Conservation (phyloP, 2,888 invertebrate species). For the Andrena flavipes region DNA sequence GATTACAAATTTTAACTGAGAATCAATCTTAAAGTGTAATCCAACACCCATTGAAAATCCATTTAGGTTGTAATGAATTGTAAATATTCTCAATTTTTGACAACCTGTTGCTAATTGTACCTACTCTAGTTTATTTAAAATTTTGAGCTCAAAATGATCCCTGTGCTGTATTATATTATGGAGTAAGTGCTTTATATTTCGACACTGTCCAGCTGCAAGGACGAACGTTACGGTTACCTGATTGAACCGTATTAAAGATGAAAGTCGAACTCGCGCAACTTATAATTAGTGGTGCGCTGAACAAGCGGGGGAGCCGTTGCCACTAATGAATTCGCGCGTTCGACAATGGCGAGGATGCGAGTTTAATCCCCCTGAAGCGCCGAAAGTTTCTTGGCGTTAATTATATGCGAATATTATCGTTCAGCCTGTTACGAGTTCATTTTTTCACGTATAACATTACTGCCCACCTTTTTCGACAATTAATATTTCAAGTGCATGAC, state of each 20-base stretch:
- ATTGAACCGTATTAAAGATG: slow-evolving; percentile 18
- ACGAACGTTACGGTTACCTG: not conserved
- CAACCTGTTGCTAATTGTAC: too few relatives aligned
- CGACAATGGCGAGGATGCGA: not conserved
- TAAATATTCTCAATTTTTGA: too few relatives aligned
- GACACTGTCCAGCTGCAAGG: not conserved
- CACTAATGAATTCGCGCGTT: slow-evolving; percentile 21
- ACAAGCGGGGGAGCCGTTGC: not conserved
- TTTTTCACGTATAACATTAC: not conserved
- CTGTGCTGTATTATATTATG: not conserved
- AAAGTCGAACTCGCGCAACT: not conserved
- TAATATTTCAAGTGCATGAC: not conserved
- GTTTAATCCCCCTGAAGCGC: not conserved
- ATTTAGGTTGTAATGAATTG: too few relatives aligned
- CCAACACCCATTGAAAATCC: too few relatives aligned
- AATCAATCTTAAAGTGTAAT: too few relatives aligned
- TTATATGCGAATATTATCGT: not conserved
- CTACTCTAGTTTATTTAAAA: too few relatives aligned
- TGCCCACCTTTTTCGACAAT: not conserved
- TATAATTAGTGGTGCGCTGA: slow-evolving; percentile 14
- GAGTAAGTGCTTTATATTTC: not conserved
- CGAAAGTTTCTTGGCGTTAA: not conserved
- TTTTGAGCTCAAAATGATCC: not conserved
- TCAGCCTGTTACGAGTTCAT: not conserved
- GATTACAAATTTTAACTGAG: too few relatives aligned